Evolutionary conservation across 2,888 invertebrate species (phyloP).

Genomic region (Ephialtes manifestator): DNA sequence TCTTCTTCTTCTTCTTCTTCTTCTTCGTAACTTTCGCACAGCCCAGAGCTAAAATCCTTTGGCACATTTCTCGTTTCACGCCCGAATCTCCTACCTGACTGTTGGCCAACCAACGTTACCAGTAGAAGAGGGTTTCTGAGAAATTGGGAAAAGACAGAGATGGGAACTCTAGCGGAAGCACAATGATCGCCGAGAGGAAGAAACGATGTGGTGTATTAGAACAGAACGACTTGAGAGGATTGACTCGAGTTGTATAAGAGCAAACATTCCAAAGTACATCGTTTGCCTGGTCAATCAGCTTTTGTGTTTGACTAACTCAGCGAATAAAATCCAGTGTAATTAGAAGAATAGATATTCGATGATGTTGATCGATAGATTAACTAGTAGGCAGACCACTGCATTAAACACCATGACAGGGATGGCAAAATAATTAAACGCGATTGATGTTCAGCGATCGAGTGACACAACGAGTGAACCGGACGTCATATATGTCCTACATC

Average conservation of each 20-base stretch:
- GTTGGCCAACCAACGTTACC: constrained; percentile 40
- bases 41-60: constrained; percentile 68
- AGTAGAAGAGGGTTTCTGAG: constrained; percentile 31
- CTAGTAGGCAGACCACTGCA: not conserved
- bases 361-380: constrained; percentile 1
- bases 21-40: constrained; percentile 23
- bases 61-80: constrained; percentile 73
- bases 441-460: constrained; percentile 70
- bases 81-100: constrained; percentile 67
- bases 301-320: not conserved
- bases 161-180: constrained; percentile 22
- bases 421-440: constrained; percentile 77
- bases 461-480: not conserved
- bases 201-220: constrained; percentile 65
- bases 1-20: constrained; percentile 9
- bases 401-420: not conserved
- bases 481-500: not conserved
- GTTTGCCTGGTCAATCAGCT: too few relatives aligned
- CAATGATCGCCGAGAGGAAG: constrained; percentile 25
- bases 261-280: not conserved
- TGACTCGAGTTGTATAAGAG: not conserved
- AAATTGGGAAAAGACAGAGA: constrained; percentile 62
- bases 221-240: constrained; percentile 18
- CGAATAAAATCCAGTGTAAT: not conserved
- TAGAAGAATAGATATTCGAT: not conserved